Evolutionary conservation across 2,113 vertebrate species (phyloP).

Genomic region (Pelmatolapia mariae): DNA sequence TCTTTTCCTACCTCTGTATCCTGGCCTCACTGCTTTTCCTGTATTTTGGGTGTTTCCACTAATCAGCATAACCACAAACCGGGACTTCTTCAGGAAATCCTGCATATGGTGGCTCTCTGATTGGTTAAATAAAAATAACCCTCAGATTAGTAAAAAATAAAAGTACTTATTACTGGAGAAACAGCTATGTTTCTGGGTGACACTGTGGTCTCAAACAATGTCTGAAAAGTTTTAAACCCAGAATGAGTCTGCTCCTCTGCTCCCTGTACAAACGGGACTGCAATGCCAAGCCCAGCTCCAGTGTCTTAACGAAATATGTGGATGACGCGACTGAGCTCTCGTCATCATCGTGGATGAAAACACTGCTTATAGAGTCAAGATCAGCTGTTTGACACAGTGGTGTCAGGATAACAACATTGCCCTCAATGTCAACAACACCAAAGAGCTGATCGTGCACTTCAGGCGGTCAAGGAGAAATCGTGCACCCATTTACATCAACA

Average conservation of each 20-base stretch:
- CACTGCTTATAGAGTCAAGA: not conserved
- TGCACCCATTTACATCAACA: not conserved
- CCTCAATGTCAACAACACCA: not conserved
- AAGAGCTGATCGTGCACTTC: not conserved
- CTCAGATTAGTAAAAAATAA: not conserved
- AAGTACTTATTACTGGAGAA: not conserved
- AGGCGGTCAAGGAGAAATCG: not conserved
- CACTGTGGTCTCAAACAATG: not conserved
- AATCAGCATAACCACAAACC: constrained; percentile 55
- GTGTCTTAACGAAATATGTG: not conserved
- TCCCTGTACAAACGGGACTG: not conserved
- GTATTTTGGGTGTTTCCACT: constrained; percentile 54
- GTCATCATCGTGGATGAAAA: not conserved
- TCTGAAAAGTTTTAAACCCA: not conserved
- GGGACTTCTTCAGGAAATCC: constrained; percentile 33
- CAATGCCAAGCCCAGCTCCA: not conserved
- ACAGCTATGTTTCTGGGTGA: not conserved
- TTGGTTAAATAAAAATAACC: constrained; percentile 34
- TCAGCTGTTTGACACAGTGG: not conserved
- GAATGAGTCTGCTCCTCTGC: not conserved
- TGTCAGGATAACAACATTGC: not conserved
- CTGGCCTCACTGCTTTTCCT: not conserved
- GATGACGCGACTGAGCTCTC: not conserved
- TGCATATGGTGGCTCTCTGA: constrained; percentile 11
- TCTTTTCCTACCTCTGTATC: not conserved